Conservation (phyloP, 1,140 invertebrate species). For the Drosophila parabipectinata region DNA sequence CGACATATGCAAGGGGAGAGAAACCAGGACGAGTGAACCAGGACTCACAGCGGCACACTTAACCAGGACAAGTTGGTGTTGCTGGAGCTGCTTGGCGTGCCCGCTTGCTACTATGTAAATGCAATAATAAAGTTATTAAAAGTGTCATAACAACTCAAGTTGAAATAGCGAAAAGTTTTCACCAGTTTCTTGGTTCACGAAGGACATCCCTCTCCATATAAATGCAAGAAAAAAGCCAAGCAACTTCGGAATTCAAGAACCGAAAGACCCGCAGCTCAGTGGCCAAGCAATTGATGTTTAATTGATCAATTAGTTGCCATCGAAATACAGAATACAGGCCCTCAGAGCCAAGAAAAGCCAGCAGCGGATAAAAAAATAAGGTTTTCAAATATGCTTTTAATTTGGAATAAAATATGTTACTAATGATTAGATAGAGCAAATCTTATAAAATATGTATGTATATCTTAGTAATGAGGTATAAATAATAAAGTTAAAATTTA, state of each 20-base stretch:
- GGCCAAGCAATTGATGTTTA: conserved; percentile 77
- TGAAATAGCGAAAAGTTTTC: conserved; percentile 78
- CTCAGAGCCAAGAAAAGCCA: conserved; percentile 16
- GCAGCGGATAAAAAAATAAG: not conserved
- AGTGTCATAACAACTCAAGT: conserved; percentile 84
- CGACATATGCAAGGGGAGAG: conserved; percentile 56
- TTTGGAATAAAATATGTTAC: too few species aligned
- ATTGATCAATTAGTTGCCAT: conserved; percentile 78
- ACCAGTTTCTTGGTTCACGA: conserved; percentile 66
- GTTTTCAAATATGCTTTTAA: too few species aligned
- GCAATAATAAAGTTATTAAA: conserved; percentile 84
- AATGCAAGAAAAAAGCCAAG: conserved; percentile 1
- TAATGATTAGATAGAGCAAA: too few species aligned
- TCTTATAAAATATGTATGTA: not conserved
- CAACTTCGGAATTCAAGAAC: conserved; percentile 22
- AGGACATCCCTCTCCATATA: conserved; percentile 11
- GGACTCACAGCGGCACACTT: conserved; percentile 62
- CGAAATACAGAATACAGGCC: conserved; percentile 34
- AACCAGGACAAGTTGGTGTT: conserved; percentile 47
- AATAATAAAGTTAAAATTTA: not conserved
- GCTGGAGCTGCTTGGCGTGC: conserved; percentile 39
- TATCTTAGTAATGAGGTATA: too few species aligned
- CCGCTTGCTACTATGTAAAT: conserved; percentile 76
- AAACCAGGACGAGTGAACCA: not conserved
- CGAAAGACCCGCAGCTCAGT: conserved; percentile 62